phyloP scores from a whole-genome alignment of 2,113 vertebrate species.

The Pithys albifrons region DNA sequence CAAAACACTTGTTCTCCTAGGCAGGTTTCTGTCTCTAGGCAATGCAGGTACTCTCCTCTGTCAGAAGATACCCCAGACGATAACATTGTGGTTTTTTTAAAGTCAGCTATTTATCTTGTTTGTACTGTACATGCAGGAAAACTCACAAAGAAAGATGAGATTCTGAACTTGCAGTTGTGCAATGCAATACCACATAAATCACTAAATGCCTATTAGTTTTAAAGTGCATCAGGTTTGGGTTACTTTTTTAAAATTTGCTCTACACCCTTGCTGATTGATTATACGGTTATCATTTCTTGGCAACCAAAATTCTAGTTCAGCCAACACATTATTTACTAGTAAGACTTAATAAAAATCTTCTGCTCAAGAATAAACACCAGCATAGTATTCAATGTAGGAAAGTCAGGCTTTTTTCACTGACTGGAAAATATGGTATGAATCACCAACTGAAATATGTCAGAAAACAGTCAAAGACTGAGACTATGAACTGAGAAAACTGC shows the following conservation, averaged over 20 bases:
- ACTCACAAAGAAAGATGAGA: background rate
- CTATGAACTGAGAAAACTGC: slow-evolving; percentile 31
- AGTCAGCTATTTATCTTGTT: background rate
- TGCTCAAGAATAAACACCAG: background rate
- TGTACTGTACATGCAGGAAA: background rate
- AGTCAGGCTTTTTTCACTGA: slow-evolving; percentile 3
- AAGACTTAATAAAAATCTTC: slow-evolving; percentile 11
- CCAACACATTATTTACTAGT: slow-evolving; percentile 43
- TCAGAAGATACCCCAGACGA: background rate
- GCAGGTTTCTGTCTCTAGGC: background rate
- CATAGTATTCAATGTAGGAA: background rate
- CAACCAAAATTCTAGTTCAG: slow-evolving; percentile 29
- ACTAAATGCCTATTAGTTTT: slow-evolving; percentile 3
- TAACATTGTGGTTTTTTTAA: background rate
- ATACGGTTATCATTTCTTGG: slow-evolving; percentile 8
- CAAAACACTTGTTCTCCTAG: background rate
- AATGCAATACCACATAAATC: background rate
- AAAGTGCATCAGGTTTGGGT: background rate
- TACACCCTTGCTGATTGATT: background rate
- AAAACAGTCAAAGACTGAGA: background rate
- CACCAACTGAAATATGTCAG: background rate
- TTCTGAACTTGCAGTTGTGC: background rate
- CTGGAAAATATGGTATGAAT: background rate
- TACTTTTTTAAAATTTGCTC: background rate
- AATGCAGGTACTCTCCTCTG: background rate